Base-by-base conservation (phyloP, 2,797 vertebrate genomes). In the Darevskia mixta region DNA sequence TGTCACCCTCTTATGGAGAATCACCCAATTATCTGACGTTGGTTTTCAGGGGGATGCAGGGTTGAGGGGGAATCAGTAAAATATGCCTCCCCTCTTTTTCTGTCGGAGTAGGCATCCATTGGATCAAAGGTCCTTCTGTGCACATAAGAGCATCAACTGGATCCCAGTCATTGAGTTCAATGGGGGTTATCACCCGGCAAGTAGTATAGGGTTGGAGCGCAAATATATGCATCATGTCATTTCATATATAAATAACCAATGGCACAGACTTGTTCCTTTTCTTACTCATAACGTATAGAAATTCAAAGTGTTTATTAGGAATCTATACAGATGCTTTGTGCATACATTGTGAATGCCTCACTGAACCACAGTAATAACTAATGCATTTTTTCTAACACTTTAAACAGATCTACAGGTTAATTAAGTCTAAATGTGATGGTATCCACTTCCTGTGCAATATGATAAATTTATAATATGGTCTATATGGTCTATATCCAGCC, bases 261-360 rank as follows among this genome's bases (percentile, higher is more conserved):
- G 27, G 15, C 71, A 79, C 1, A 0, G n/a, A 77, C 86, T 41
- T 3, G 38, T 2, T 85, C 32, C 32, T 61, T 85, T 41, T 64
- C 72, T 45, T 49, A 35, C 67, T 17, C 6, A 86, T 78, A 15
- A 41, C 77, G 32, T 23, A 32, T 3, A 23, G 13, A 55, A 83
- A 87, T 67, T n/a, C 17, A 85, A 66, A 86, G 35, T 72, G 32
- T 25, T 86, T 88, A 20, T 69, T 27, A 67, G 15, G 23, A 73
- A 55, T 67, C n/a, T 82, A 23, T 32, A 76, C 10, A 55, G 45
- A 15, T 67, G 18, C 29, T 29, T 27, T 35, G 32, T 41, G 29
- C 23, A 35, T 29, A 23, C 0, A 4, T 35, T 82, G 9, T 78
- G 79, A 27, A 88, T 79, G 89, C 2, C 3, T 79, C 1, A 61